Conservation (phyloP, 2,797 vertebrate species). For the Pagetopsis macropterus region DNA sequence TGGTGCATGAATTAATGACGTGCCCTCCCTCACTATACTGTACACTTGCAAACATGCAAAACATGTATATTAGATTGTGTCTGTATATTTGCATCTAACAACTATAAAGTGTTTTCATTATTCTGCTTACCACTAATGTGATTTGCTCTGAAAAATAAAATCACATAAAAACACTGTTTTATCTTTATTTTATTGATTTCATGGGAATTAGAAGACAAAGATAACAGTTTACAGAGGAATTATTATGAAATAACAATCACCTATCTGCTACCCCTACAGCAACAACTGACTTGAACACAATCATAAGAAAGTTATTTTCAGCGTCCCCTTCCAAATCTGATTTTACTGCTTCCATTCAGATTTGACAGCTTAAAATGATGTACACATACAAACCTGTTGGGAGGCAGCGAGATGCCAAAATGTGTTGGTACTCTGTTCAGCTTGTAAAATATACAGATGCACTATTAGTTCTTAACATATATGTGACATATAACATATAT, state of each 20-base stretch:
- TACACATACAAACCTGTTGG: background rate
- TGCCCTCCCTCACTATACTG: constrained; percentile 39
- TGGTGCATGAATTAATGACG: constrained; percentile 38
- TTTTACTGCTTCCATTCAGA: background rate
- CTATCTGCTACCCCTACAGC: too few relatives aligned
- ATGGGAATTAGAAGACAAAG: too few relatives aligned
- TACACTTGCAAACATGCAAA: constrained; percentile 49
- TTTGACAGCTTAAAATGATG: background rate
- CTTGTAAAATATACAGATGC: background rate
- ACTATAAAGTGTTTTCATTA: constrained; percentile 41
- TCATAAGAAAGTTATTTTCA: background rate
- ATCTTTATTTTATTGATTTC: too few relatives aligned
- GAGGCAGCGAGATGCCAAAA: background rate
- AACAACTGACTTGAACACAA: too few relatives aligned
- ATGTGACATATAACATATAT: background rate
- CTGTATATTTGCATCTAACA: constrained; percentile 62
- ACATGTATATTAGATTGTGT: constrained; percentile 38
- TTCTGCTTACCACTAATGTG: constrained; percentile 45
- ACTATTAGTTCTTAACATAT: background rate
- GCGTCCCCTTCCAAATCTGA: background rate
- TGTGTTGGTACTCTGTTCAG: background rate
- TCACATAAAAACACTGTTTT: constrained; percentile 12
- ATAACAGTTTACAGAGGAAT: too few relatives aligned
- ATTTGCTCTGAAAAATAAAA: constrained; percentile 65
- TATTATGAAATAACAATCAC: too few relatives aligned